phyloP scores from a whole-genome alignment of 2,797 vertebrate species.

The Carduelis carduelis region DNA sequence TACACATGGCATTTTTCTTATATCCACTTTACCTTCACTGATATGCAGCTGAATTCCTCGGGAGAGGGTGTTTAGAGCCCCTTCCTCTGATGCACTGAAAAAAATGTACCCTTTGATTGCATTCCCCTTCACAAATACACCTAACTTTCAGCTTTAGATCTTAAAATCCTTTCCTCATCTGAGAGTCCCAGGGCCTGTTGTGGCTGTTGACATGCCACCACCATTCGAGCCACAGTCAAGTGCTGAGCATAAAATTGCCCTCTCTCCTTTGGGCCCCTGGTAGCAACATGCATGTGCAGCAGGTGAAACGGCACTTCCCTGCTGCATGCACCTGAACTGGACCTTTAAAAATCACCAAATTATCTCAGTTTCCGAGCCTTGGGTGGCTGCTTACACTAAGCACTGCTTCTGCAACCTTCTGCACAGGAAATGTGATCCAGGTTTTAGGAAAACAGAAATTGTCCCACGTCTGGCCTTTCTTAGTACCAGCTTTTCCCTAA shows the following conservation, averaged over 20 bases:
- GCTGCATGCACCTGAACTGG: background rate
- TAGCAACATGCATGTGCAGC: background rate
- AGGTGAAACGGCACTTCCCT: background rate
- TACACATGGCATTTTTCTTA: slow-evolving; percentile 77
- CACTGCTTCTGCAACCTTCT: background rate
- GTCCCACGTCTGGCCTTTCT: background rate
- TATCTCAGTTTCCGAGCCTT: background rate
- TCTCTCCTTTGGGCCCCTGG: background rate
- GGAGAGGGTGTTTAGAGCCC: slow-evolving; percentile 55
- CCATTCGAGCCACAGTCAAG: background rate
- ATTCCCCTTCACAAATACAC: slow-evolving; percentile 16
- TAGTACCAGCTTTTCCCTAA: background rate
- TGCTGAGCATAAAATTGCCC: background rate
- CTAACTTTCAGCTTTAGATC: slow-evolving; percentile 50
- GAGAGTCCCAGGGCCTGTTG: slow-evolving; percentile 1
- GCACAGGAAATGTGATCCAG: background rate
- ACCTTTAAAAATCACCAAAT: background rate
- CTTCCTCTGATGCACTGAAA: slow-evolving; percentile 50
- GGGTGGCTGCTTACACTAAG: background rate
- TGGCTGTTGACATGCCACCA: background rate
- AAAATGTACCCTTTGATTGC: slow-evolving; percentile 16
- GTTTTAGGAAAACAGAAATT: background rate
- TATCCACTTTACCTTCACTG: slow-evolving; percentile 73
- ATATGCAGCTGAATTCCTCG: slow-evolving; percentile 70
- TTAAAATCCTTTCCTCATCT: slow-evolving; percentile 40